Conservation (phyloP, 2,113 vertebrate genomes). For the Halcyon senegalensis region DNA sequence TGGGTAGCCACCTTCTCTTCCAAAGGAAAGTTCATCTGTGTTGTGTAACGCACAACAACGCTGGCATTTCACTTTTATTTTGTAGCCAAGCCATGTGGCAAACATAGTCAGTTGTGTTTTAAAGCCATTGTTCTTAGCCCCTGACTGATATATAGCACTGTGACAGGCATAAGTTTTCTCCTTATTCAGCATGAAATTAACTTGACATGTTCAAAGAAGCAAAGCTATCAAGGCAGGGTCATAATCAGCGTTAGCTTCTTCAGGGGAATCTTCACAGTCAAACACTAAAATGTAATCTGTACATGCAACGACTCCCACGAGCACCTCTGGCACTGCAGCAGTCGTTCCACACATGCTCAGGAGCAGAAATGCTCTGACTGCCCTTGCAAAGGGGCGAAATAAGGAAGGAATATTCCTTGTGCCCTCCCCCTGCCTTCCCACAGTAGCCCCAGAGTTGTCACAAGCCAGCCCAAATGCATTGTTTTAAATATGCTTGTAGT, state of each 20-base stretch:
- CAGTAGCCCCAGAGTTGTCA: background rate
- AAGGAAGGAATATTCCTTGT: background rate
- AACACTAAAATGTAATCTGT: background rate
- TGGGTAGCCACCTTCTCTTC: background rate
- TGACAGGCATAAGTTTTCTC: constrained; percentile 45
- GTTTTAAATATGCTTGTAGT: background rate
- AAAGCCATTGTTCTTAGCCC: constrained; percentile 30
- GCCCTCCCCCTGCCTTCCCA: background rate
- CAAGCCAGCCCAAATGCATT: background rate
- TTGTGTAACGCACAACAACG: background rate
- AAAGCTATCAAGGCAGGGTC: constrained; percentile 14
- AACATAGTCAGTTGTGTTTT: background rate
- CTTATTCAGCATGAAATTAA: constrained; percentile 63
- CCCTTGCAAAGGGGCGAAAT: background rate
- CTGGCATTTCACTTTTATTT: background rate
- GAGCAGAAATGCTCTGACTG: background rate
- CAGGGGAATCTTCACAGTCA: background rate
- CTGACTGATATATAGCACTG: background rate
- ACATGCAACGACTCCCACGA: background rate
- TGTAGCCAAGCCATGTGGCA: background rate
- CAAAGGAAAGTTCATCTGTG: background rate
- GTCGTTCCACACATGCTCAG: background rate
- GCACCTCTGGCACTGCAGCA: background rate
- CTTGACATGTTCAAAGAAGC: constrained; percentile 27
- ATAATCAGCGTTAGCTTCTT: background rate